Evolutionary conservation across 2,888 invertebrate genomes (phyloP).

Genomic region (Volucella inanis): DNA sequence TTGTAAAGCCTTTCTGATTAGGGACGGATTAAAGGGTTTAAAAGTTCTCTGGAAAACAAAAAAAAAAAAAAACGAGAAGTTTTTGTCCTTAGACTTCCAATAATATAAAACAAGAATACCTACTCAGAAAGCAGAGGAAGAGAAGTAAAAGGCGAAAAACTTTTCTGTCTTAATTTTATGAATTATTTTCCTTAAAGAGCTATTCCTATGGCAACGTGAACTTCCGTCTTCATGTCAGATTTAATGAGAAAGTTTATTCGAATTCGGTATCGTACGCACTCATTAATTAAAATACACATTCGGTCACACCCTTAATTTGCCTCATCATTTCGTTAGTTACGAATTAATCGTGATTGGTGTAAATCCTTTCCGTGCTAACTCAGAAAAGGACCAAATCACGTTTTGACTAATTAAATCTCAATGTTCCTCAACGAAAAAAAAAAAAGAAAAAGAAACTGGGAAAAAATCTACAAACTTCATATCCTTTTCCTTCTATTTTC

Average conservation of each 20-base stretch:
- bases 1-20: too few relatives aligned
- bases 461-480: neutral
- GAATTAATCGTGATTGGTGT: conserved; percentile 39
- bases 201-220: neutral
- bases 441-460: conserved; percentile 16
- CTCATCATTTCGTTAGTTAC: conserved; percentile 55
- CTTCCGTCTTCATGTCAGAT: conserved; percentile 9
- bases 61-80: neutral
- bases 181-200: conserved; percentile 24
- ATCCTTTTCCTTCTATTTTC: conserved; percentile 29
- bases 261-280: conserved; percentile 5
- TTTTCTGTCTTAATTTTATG: conserved; percentile 25
- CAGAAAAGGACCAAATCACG: conserved; percentile 36
- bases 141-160: neutral
- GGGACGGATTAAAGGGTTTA: neutral
- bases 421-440: conserved; percentile 5
- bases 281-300: conserved; percentile 20
- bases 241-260: conserved; percentile 24
- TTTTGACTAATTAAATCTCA: conserved; percentile 43
- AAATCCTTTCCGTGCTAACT: neutral
- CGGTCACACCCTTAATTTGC: conserved; percentile 39
- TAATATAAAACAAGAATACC: neutral
- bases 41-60: neutral
- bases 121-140: neutral
- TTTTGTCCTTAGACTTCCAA: neutral